Conservation (phyloP, 2,888 invertebrate species). For the Gandaritis pyraliata region DNA sequence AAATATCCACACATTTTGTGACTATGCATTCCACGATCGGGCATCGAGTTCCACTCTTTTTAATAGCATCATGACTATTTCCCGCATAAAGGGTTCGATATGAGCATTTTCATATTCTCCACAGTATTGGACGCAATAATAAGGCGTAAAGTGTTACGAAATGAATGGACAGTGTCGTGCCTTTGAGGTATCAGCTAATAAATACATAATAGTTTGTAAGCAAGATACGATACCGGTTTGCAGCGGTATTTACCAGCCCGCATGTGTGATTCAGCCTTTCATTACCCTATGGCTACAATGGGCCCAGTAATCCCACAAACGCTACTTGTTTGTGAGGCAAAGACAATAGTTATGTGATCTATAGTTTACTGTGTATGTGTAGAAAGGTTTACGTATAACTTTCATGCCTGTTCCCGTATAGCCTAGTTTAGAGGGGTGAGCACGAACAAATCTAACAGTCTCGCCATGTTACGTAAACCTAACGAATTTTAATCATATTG, state of each 20-base stretch:
- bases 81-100: slow-evolving; percentile 27
- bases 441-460: too few species aligned
- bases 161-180: slow-evolving; percentile 19
- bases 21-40: slow-evolving; percentile 39
- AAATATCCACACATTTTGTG: slow-evolving; percentile 24
- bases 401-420: too few species aligned
- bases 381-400: too few species aligned
- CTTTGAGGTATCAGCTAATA: slow-evolving; percentile 28
- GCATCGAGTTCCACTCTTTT: slow-evolving; percentile 29
- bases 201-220: slow-evolving; percentile 36
- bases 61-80: slow-evolving; percentile 37
- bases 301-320: slow-evolving; percentile 26
- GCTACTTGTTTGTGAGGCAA: slow-evolving; percentile 19
- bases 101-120: slow-evolving; percentile 33
- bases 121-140: slow-evolving; percentile 31
- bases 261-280: slow-evolving; percentile 54
- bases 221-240: slow-evolving; percentile 40
- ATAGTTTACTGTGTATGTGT: slow-evolving; percentile 15
- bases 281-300: slow-evolving; percentile 47
- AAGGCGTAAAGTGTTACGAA: slow-evolving; percentile 30
- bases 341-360: slow-evolving; percentile 18
- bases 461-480: too few species aligned
- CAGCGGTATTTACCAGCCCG: slow-evolving; percentile 49
- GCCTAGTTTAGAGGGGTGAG: too few species aligned
- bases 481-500: too few species aligned